Evolutionary conservation across 2,888 invertebrate genomes (phyloP).

Genomic region (Chamaedrilus cognettii): DNA sequence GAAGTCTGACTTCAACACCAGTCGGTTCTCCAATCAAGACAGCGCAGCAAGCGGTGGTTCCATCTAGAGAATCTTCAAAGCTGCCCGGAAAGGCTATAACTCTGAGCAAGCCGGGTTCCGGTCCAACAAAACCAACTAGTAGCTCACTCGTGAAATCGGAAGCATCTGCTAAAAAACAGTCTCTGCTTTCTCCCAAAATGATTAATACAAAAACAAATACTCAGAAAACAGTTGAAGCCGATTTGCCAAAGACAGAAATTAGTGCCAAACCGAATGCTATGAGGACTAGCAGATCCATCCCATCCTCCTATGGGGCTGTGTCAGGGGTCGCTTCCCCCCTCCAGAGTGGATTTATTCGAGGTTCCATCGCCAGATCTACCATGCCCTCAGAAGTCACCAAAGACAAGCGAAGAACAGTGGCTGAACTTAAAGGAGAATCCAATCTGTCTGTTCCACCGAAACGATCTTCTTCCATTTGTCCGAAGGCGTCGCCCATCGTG

Average conservation of each 20-base stretch:
- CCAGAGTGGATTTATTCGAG: no score
- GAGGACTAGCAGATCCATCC: not conserved
- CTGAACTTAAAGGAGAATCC: no score
- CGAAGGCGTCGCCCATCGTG: no score
- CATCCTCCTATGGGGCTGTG: not conserved
- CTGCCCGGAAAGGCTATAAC: not conserved
- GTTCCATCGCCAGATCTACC: no score
- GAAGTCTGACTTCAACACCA: not conserved
- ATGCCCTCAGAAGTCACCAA: no score
- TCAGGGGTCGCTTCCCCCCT: not conserved
- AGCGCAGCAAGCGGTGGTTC: not conserved
- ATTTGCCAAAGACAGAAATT: no score
- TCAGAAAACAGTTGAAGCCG: no score
- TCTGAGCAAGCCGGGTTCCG: not conserved
- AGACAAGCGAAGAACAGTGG: not conserved
- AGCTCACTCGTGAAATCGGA: no score
- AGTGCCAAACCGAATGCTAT: not conserved
- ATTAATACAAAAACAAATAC: no score
- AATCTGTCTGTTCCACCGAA: not conserved
- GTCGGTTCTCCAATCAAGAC: not conserved
- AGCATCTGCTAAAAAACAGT: no score
- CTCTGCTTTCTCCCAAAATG: no score
- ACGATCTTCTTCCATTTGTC: not conserved
- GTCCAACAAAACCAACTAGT: no score
- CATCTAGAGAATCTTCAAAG: not conserved